These are phyloP conservation scores for Cheirogaleus major DNA, from an alignment of 2,797 vertebrate species.

Conservation along the genomic window DNA sequence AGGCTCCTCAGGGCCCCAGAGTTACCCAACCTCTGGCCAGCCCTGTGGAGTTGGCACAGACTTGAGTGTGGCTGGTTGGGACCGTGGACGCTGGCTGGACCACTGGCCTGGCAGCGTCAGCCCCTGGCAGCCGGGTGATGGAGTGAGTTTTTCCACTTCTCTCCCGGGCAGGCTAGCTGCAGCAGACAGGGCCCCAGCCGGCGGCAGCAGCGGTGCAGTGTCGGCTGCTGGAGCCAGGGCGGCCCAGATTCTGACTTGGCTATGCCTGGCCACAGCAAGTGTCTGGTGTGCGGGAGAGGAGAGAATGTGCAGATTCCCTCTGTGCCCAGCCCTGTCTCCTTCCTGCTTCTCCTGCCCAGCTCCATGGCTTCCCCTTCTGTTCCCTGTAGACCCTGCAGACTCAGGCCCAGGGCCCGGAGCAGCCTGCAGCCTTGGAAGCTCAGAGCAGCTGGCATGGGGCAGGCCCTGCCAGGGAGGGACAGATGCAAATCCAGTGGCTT, in stretches of 20 bases:
- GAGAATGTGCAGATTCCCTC: not conserved
- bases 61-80: not conserved
- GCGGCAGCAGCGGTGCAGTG: not conserved
- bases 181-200: constrained; percentile 56
- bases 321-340: not conserved
- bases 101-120: not conserved
- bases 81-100: constrained; percentile 16
- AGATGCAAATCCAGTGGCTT: constrained; percentile 72
- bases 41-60: not conserved
- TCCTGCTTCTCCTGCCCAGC: not conserved
- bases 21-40: not conserved
- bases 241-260: constrained; percentile 23
- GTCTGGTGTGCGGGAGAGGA: constrained; percentile 38
- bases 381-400: not conserved
- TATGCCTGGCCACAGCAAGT: not conserved
- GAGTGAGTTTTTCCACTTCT: constrained; percentile 75
- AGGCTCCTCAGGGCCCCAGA: not conserved
- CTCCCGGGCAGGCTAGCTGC: not conserved
- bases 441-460: constrained; percentile 47
- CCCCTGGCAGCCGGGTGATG: constrained; percentile 1
- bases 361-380: not conserved
- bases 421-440: constrained; percentile 6
- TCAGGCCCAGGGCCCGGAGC: not conserved
- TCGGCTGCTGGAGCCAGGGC: constrained; percentile 35
- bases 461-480: constrained; percentile 46